Conservation (phyloP, 2,113 vertebrate genomes). For the Arvicanthis niloticus region DNA sequence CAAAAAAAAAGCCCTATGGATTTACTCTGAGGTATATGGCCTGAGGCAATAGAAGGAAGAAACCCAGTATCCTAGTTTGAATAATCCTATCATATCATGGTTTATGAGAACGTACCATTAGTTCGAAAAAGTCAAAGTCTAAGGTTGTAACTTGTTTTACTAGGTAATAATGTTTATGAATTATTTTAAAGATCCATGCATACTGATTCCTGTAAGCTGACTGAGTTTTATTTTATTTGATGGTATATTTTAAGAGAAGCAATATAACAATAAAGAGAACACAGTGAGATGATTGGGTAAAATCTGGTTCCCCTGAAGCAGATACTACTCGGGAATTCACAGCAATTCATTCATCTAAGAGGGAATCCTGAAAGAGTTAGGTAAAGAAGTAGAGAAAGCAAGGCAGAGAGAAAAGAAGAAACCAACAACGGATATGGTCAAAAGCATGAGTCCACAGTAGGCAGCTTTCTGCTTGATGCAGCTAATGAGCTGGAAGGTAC, state of each 20-base stretch:
- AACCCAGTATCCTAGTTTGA: slow-evolving; percentile 40
- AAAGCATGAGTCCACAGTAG: not conserved
- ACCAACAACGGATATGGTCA: not conserved
- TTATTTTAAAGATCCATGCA: slow-evolving; percentile 2
- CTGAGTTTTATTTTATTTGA: not conserved
- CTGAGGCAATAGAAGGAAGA: not conserved
- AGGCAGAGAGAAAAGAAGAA: not conserved
- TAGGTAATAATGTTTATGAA: not conserved
- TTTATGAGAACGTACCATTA: slow-evolving; percentile 60
- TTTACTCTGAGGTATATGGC: not conserved
- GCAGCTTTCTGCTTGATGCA: not conserved
- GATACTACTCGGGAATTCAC: not conserved
- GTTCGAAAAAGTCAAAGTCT: not conserved
- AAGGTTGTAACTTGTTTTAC: slow-evolving; percentile 62
- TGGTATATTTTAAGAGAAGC: not conserved
- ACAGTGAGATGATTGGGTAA: not conserved
- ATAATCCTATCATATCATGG: slow-evolving; percentile 11
- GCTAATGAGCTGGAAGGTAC: not conserved
- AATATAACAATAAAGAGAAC: not conserved
- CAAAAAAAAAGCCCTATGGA: not conserved
- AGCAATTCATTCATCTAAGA: not conserved
- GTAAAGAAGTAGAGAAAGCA: not conserved
- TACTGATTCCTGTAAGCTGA: not conserved
- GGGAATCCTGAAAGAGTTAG: not conserved
- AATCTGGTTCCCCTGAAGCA: not conserved